Conservation (phyloP, 2,797 vertebrate genomes). For the Argya squamiceps region DNA sequence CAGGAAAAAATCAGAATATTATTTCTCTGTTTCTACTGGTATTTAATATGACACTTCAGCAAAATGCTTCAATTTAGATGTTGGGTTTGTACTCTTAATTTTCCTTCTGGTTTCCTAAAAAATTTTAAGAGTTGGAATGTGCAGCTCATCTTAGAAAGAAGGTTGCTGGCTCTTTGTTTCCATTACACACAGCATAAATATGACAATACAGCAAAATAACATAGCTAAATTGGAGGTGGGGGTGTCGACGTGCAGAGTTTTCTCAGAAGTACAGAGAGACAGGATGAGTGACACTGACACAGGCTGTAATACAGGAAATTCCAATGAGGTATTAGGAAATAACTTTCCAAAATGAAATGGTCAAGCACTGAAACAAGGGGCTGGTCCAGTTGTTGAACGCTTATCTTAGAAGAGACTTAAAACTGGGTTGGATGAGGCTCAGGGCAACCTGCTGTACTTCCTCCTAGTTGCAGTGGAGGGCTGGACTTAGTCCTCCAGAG, state of each 20-base stretch:
- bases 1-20: background rate
- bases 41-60: background rate
- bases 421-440: background rate
- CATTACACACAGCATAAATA: background rate
- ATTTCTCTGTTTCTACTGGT: background rate
- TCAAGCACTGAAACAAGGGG: background rate
- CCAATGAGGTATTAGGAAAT: constrained; percentile 11
- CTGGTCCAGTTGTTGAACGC: background rate
- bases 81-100: background rate
- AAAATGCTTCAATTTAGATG: background rate
- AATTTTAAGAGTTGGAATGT: accelerated
- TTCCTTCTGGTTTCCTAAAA: background rate
- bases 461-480: background rate
- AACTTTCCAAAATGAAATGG: background rate
- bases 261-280: background rate
- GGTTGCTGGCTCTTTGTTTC: background rate
- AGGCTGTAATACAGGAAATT: background rate
- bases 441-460: background rate
- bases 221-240: background rate
- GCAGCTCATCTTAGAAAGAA: background rate
- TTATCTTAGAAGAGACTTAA: background rate
- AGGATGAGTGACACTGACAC: background rate
- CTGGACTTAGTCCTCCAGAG: background rate
- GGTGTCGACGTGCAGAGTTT: background rate
- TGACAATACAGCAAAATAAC: background rate